Evolutionary conservation across 1,140 invertebrate species (phyloP).

Genomic region (Drosophila grimshawi): DNA sequence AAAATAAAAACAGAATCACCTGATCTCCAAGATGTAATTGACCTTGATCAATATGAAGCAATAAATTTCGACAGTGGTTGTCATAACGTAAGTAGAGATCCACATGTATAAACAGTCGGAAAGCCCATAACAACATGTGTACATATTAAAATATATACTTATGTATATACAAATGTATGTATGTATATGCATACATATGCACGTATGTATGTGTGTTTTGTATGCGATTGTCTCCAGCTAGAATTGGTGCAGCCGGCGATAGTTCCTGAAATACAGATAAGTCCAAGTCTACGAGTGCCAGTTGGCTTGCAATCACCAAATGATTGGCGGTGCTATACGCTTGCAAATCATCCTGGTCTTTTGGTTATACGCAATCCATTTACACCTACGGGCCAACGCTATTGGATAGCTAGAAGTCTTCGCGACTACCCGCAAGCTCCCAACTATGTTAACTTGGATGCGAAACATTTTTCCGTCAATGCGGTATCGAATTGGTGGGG

Average conservation of each 20-base stretch:
- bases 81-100: slow-evolving; percentile 17
- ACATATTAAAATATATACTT: background rate
- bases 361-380: slow-evolving; percentile 94
- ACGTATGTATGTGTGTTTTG: slow-evolving; percentile 39
- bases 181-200: slow-evolving; percentile 24
- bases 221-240: background rate
- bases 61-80: background rate
- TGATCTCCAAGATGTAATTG: slow-evolving; percentile 85
- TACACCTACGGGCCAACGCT: slow-evolving; percentile 89
- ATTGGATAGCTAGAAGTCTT: slow-evolving; percentile 93
- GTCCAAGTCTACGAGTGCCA: background rate
- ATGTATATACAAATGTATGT: slow-evolving; percentile 53
- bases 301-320: slow-evolving; percentile 84
- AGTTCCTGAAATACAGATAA: background rate
- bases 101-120: background rate
- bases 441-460: slow-evolving; percentile 92
- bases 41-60: slow-evolving; percentile 76
- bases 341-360: slow-evolving; percentile 88
- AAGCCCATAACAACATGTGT: background rate
- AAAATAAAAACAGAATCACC: slow-evolving; percentile 86
- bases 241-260: slow-evolving; percentile 24
- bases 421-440: slow-evolving; percentile 90
- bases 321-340: slow-evolving; percentile 87
- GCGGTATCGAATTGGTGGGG: slow-evolving; percentile 77
- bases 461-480: slow-evolving; percentile 45